These are phyloP conservation scores for Neosalanx taihuensis DNA, from an alignment of 2,797 vertebrate genomes.

Conservation along the genomic window DNA sequence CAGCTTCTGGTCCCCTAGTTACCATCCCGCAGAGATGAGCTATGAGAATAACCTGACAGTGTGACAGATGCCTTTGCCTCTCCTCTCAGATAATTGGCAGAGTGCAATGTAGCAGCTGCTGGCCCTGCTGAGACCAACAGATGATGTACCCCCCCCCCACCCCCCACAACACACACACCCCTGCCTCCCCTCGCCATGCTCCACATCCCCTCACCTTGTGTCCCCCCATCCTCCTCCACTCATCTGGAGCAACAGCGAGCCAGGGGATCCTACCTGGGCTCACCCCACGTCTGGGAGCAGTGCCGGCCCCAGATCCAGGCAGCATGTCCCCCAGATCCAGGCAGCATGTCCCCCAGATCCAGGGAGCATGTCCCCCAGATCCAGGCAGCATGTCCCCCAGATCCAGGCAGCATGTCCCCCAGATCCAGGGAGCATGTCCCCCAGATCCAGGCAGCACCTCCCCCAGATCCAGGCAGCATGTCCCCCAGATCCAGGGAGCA, in stretches of 20 bases:
- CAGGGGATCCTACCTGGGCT: too few species aligned
- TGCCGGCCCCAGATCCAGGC: too few species aligned
- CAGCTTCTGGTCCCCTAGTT: constrained; percentile 10
- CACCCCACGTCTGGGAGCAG: too few species aligned
- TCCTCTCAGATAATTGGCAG: constrained; percentile 13
- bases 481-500: too few species aligned
- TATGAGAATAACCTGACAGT: constrained; percentile 35
- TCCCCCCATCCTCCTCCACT: neutral
- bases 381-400: too few species aligned
- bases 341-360: too few species aligned
- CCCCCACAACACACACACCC: neutral
- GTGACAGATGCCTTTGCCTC: constrained; percentile 21
- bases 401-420: too few species aligned
- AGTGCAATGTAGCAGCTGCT: neutral
- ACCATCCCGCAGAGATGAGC: constrained; percentile 3
- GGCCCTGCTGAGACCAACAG: neutral
- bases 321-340: too few species aligned
- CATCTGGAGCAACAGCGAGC: neutral
- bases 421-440: too few species aligned
- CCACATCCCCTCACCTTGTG: neutral
- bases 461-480: too few species aligned
- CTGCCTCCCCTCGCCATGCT: neutral
- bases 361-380: too few species aligned
- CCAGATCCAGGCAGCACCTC: too few species aligned
- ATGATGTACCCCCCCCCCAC: constrained; percentile 3